Evolutionary conservation across 2,888 invertebrate genomes (phyloP).

Genomic region (Latrodectus elegans): DNA sequence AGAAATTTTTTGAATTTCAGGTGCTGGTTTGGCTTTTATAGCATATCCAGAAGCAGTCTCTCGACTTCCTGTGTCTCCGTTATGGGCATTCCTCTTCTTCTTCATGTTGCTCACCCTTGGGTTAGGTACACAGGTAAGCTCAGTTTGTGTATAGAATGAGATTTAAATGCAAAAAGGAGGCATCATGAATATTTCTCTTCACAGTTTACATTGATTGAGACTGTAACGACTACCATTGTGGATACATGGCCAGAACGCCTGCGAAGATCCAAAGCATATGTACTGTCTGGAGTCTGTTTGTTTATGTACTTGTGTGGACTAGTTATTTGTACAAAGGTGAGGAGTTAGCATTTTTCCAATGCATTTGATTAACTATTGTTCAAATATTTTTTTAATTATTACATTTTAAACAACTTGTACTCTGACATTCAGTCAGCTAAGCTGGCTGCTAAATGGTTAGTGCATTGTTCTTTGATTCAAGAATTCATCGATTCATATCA

Average conservation of each 20-base stretch:
- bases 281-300: slow-evolving; percentile 82
- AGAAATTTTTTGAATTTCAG: slow-evolving; percentile 70
- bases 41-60: slow-evolving; percentile 89
- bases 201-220: slow-evolving; percentile 77
- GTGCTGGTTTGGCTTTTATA: slow-evolving; percentile 85
- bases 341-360: neutral
- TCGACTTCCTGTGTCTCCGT: slow-evolving; percentile 84
- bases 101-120: slow-evolving; percentile 85
- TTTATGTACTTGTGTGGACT: slow-evolving; percentile 82
- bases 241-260: slow-evolving; percentile 77
- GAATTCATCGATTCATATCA: neutral
- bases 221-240: slow-evolving; percentile 77
- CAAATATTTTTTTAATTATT: neutral
- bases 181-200: slow-evolving; percentile 32
- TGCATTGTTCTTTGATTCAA: neutral
- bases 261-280: slow-evolving; percentile 73
- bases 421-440: too few species aligned
- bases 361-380: neutral
- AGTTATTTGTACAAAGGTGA: slow-evolving; percentile 82
- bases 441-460: neutral
- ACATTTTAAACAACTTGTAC: too few species aligned
- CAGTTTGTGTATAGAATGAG: neutral
- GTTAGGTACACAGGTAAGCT: slow-evolving; percentile 77
- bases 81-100: slow-evolving; percentile 89
- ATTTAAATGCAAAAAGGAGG: too few species aligned